A percentile compares a stretch with the other conserved stretches of the same genome.
phyloP scores from a whole-genome alignment of 2,888 invertebrate genomes.

The Stenolophus ochropezus region DNA sequence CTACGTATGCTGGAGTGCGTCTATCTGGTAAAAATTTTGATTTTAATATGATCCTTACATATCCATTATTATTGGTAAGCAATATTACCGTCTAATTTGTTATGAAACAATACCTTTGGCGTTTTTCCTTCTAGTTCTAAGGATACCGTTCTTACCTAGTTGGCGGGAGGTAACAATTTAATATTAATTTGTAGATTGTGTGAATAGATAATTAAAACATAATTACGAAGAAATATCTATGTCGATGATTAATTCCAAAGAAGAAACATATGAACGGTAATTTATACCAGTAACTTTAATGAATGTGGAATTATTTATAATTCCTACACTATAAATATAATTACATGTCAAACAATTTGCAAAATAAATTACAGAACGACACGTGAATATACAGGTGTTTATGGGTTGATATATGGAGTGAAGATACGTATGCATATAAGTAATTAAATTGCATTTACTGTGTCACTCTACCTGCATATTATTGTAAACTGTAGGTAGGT shows the following conservation, averaged over 20 bases:
- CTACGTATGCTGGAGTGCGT: no score
- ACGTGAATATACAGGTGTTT: constrained; percentile 7
- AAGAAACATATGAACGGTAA: neutral
- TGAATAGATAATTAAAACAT: no score
- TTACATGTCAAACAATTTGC: constrained; percentile 9
- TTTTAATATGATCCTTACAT: no score
- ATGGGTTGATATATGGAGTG: constrained; percentile 21
- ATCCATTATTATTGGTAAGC: no score
- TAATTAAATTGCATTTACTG: constrained; percentile 30
- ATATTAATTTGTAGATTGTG: no score
- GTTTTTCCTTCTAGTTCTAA: no score
- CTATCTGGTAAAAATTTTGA: no score
- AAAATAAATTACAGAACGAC: constrained; percentile 24
- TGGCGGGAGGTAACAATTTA: no score
- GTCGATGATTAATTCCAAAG: neutral
- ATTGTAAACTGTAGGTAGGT: constrained; percentile 3
- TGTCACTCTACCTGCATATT: constrained; percentile 30
- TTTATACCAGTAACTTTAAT: neutral
- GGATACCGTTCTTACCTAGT: no score
- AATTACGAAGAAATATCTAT: no score
- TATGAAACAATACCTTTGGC: no score
- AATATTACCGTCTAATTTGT: no score
- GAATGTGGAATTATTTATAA: neutral
- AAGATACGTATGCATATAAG: constrained; percentile 29
- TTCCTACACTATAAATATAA: neutral